Conservation (phyloP, 2,888 invertebrate genomes). For the Pheosia tremula region DNA sequence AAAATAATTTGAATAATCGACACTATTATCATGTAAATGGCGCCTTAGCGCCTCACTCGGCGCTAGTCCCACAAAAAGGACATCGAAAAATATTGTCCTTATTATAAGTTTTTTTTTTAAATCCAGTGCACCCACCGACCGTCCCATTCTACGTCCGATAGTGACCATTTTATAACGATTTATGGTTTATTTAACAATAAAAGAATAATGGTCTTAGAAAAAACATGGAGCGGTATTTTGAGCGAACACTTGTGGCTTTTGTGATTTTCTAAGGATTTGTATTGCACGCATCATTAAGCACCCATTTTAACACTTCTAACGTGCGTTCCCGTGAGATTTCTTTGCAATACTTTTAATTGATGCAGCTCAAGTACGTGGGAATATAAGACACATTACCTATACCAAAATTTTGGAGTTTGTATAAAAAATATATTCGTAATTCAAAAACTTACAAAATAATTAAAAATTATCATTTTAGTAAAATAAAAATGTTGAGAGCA, state of each 20-base stretch:
- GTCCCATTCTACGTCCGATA: constrained; percentile 66
- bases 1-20: constrained; percentile 61
- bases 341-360: constrained; percentile 47
- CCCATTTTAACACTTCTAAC: constrained; percentile 63
- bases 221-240: constrained; percentile 52
- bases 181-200: constrained; percentile 83
- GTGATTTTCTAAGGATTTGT: constrained; percentile 55
- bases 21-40: constrained; percentile 72
- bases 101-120: constrained; percentile 52
- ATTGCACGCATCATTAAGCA: constrained; percentile 70
- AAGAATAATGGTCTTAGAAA: constrained; percentile 61
- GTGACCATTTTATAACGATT: constrained; percentile 80
- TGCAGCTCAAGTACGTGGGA: constrained; percentile 19
- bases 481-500: too few relatives aligned
- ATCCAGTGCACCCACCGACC: constrained; percentile 42
- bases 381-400: background rate
- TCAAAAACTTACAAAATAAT: too few relatives aligned
- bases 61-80: constrained; percentile 64
- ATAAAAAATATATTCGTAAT: too few relatives aligned
- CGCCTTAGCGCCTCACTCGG: constrained; percentile 71
- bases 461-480: too few relatives aligned
- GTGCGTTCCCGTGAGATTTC: constrained; percentile 65
- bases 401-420: background rate
- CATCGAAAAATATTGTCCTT: constrained; percentile 66
- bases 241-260: constrained; percentile 60